Evolutionary conservation across 1,140 invertebrate species (phyloP).

Genomic region (Sinella curviseta): DNA sequence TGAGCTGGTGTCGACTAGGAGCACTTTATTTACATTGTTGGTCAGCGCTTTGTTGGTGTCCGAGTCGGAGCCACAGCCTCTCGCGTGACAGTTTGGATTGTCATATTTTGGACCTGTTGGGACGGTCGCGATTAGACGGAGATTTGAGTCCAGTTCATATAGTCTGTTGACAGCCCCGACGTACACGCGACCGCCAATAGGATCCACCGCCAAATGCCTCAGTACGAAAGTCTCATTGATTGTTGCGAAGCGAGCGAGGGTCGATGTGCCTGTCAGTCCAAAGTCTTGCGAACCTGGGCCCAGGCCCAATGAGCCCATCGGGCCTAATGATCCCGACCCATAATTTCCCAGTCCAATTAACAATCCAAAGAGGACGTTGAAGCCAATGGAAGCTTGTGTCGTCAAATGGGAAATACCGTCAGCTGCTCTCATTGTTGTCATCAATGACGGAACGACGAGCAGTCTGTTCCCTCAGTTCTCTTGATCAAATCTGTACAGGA

Average conservation of each 20-base stretch:
- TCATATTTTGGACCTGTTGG: slow-evolving; percentile 76
- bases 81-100: slow-evolving; percentile 83
- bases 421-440: slow-evolving; percentile 38
- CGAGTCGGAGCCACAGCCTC: slow-evolving; percentile 64
- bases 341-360: slow-evolving; percentile 40
- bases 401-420: slow-evolving; percentile 33
- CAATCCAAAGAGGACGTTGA: slow-evolving; percentile 37
- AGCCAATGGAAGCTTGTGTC: not conserved
- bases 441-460: slow-evolving; percentile 43
- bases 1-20: slow-evolving; percentile 81
- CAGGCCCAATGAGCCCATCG: slow-evolving; percentile 2
- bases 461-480: slow-evolving; percentile 35
- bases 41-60: slow-evolving; percentile 56
- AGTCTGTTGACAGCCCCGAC: slow-evolving; percentile 82
- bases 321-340: slow-evolving; percentile 24
- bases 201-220: slow-evolving; percentile 66
- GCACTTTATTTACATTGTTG: slow-evolving; percentile 88
- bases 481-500: slow-evolving; percentile 42
- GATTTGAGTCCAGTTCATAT: slow-evolving; percentile 73
- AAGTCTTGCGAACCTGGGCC: not conserved
- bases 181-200: slow-evolving; percentile 64
- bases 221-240: slow-evolving; percentile 55
- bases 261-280: slow-evolving; percentile 23
- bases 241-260: slow-evolving; percentile 52
- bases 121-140: slow-evolving; percentile 68